Evolutionary conservation across 2,113 vertebrate genomes (phyloP).

Genomic region (Mellivora capensis): DNA sequence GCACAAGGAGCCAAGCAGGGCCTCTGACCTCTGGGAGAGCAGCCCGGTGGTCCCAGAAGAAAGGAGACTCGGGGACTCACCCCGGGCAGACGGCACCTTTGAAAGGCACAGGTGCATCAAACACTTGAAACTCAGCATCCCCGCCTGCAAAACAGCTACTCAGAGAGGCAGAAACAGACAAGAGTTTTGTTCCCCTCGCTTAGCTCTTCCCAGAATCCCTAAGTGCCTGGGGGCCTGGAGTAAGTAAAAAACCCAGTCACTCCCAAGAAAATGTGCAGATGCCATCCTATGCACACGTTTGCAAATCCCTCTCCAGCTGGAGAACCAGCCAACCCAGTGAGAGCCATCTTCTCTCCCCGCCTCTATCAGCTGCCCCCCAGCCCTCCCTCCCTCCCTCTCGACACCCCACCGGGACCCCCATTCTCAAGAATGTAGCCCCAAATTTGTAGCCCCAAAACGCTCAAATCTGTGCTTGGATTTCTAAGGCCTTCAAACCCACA

Average conservation of each 20-base stretch:
- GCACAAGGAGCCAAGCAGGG: neutral
- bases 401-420: neutral
- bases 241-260: neutral
- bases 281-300: neutral
- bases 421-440: neutral
- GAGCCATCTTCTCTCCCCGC: accelerated
- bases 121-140: neutral
- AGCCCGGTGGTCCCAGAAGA: neutral
- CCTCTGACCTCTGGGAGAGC: neutral
- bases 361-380: accelerated
- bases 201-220: neutral
- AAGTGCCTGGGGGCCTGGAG: neutral
- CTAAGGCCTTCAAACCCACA: neutral
- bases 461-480: neutral
- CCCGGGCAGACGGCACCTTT: neutral
- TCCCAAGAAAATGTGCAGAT: neutral
- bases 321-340: neutral
- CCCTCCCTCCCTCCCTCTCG: too few species aligned
- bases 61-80: neutral
- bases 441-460: too few species aligned
- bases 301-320: neutral
- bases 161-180: neutral
- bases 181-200: neutral
- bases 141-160: neutral
- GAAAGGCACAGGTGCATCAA: neutral